Base-by-base conservation (phyloP, 2,888 invertebrate genomes). In the Mechanitis messenoides region DNA sequence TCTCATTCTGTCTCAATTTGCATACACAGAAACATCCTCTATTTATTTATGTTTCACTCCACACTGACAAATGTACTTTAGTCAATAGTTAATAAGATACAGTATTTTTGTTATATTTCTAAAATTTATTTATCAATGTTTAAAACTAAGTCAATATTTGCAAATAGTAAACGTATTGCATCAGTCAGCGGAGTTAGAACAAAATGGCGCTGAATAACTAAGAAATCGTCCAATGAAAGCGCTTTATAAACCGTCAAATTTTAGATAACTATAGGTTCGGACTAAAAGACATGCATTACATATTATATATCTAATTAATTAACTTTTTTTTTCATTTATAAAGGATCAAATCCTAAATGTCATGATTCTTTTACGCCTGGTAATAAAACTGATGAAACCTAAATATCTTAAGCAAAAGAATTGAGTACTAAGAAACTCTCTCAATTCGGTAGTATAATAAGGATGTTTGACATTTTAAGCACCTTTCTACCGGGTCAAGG, bases 171-270 rank as follows among this genome's bases (percentile, higher is more conserved):
- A 67, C 68, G 68, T 72, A 80, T 88, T 87, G 83, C 85, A 84
- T 87, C 87, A 87, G 79, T 81, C 83, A 86, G 87, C 87, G 77
- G 72, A 75, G 66, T 68, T 63, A 72, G 69, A 73, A 87, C 89
- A 90, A 90, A 88, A 90, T 90, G 90, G 90, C 90, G 90, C 84
- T 88, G 81, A 75, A 75, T 67, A 69, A 61, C 65, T 68, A 71
- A 62, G 59, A 59, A 56, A 60, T 65, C 73, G 73, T 74, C 71
- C 71, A 75, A 74, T 72, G 79, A 85, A 87, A 89, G 89, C 89
- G 89, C 89, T 90, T 84, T 84, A 88, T 77, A 81, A 84, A 55
- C 68, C 81, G 77, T 72, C 80, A 72, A 69, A 79, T 68, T 77
- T 58, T 55, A 72, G 65, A 69, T 62, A 74, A 47, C 61, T 4